Percentiles rank a stretch among this genome's conserved stretches.
phyloP scores from a whole-genome alignment of 2,113 vertebrate species.

The Physeter macrocephalus region DNA sequence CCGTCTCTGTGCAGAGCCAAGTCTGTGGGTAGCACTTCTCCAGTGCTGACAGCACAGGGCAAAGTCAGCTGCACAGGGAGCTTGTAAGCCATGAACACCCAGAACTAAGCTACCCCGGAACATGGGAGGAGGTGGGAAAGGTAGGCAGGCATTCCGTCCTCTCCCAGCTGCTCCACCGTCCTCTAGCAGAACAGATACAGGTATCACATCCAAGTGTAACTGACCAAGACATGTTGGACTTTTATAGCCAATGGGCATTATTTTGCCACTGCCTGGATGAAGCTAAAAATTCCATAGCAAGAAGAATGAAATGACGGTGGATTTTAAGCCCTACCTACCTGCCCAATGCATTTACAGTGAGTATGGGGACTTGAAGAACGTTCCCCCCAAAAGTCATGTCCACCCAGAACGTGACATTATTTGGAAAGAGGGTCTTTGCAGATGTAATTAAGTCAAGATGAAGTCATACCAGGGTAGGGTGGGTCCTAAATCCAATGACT shows the following conservation, averaged over 20 bases:
- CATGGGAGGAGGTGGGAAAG: background rate
- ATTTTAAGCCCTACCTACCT: background rate
- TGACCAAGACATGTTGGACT: background rate
- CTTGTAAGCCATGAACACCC: background rate
- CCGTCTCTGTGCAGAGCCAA: background rate
- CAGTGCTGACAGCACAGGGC: background rate
- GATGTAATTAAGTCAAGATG: background rate
- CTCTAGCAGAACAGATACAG: background rate
- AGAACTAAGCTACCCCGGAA: background rate
- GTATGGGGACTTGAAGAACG: background rate
- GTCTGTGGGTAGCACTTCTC: background rate
- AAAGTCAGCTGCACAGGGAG: background rate
- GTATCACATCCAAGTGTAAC: accelerated
- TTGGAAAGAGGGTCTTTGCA: background rate
- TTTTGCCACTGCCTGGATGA: background rate
- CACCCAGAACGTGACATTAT: background rate
- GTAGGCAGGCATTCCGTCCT: accelerated
- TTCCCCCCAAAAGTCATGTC: background rate
- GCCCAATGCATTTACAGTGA: background rate
- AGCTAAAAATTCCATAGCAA: background rate
- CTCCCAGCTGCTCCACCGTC: accelerated
- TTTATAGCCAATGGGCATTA: background rate
- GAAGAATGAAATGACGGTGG: background rate
- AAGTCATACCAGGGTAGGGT: background rate
- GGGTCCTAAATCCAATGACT: background rate